phyloP scores from a whole-genome alignment of 2,888 invertebrate genomes.

The Drosophila fulvimacula region DNA sequence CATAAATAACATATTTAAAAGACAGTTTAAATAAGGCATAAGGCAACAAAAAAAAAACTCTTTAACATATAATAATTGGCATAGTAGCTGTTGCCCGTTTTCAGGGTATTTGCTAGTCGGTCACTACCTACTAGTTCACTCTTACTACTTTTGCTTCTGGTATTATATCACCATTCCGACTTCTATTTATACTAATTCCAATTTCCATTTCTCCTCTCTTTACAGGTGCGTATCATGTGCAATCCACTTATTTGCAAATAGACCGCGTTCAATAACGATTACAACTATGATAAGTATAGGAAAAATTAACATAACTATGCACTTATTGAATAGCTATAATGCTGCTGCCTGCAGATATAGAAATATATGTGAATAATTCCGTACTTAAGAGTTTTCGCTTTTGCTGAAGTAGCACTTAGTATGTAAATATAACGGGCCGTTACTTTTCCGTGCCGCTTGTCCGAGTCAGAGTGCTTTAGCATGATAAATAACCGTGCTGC shows the following conservation, averaged over 20 bases:
- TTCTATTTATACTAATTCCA: constrained; percentile 5
- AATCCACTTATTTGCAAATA: neutral
- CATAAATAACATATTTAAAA: too few relatives aligned
- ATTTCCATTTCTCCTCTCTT: constrained; percentile 17
- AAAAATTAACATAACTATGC: neutral
- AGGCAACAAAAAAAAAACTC: too few relatives aligned
- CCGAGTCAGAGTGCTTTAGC: constrained; percentile 16
- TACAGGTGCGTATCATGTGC: constrained; percentile 47
- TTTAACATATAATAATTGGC: too few relatives aligned
- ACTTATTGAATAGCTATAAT: neutral
- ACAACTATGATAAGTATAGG: constrained; percentile 35
- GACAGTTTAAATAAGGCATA: too few relatives aligned
- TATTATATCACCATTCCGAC: neutral
- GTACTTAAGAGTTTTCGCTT: neutral
- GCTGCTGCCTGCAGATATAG: neutral
- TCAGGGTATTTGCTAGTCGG: neutral
- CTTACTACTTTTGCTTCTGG: too few relatives aligned
- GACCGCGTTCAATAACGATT: neutral
- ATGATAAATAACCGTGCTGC: constrained; percentile 39
- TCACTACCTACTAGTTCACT: neutral
- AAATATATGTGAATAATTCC: neutral
- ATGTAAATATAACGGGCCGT: constrained; percentile 40
- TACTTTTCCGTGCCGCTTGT: constrained; percentile 22
- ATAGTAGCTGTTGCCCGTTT: too few relatives aligned
- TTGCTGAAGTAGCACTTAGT: constrained; percentile 24